A percentile compares a stretch with the other conserved stretches of the same genome.
Evolutionary conservation across 2,797 vertebrate genomes (phyloP).

Genomic region (Threskiornis aethiopicus): DNA sequence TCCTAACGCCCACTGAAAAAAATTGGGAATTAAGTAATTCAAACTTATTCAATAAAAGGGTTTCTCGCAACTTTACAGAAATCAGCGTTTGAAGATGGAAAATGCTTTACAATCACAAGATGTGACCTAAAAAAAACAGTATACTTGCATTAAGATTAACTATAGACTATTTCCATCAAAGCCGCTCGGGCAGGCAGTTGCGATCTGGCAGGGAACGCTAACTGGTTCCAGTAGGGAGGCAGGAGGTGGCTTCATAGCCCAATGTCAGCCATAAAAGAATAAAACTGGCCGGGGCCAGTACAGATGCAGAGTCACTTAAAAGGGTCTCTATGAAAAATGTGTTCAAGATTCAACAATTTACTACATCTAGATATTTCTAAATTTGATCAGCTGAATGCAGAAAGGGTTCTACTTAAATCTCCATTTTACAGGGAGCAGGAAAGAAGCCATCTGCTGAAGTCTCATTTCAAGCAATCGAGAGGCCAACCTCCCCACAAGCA

Average conservation of each 20-base stretch:
- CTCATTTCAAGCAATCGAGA: background rate
- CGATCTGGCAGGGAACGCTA: background rate
- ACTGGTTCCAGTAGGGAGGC: background rate
- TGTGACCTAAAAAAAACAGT: background rate
- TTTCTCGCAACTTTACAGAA: background rate
- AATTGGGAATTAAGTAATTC: background rate
- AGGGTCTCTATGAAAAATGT: background rate
- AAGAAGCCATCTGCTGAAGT: background rate
- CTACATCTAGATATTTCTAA: background rate
- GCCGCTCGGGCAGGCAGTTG: rapidly evolving
- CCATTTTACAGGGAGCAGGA: background rate
- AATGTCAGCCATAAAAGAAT: background rate
- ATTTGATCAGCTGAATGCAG: background rate
- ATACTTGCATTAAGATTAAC: background rate
- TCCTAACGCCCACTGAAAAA: background rate
- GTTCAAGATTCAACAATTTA: background rate
- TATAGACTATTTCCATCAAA: background rate
- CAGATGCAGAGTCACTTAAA: background rate
- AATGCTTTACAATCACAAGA: background rate
- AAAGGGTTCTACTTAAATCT: background rate
- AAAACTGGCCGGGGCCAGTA: background rate
- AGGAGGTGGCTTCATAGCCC: background rate
- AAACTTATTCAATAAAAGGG: background rate
- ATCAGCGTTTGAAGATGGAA: background rate
- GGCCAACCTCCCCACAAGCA: background rate